Evolutionary conservation across 2,113 vertebrate genomes (phyloP).

Genomic region (Strix uralensis): DNA sequence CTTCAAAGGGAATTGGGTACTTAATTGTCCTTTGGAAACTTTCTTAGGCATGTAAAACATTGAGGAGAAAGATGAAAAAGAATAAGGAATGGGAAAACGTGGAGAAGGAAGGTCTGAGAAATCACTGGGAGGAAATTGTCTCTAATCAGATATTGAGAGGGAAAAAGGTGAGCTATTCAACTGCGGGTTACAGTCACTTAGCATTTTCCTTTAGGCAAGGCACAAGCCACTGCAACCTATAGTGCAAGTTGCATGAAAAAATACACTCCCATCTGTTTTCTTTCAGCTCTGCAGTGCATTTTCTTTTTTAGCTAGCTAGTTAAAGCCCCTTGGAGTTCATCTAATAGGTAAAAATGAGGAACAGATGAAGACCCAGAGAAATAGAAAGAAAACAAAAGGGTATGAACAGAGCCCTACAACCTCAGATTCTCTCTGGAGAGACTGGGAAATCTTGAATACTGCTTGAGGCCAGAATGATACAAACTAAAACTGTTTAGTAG

Average conservation of each 20-base stretch:
- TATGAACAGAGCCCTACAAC: background rate
- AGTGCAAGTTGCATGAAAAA: background rate
- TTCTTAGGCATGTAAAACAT: background rate
- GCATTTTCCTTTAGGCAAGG: background rate
- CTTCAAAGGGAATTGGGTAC: background rate
- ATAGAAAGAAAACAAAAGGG: background rate
- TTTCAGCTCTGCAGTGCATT: background rate
- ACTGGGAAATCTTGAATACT: background rate
- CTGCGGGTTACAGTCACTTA: background rate
- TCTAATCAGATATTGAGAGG: background rate
- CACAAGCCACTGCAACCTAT: background rate
- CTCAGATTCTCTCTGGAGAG: background rate
- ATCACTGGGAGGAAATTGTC: background rate
- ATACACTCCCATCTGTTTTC: background rate
- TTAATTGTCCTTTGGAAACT: background rate
- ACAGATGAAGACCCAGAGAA: background rate
- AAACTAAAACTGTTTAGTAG: background rate
- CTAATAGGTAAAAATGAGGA: background rate
- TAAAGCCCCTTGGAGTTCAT: background rate
- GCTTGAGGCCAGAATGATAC: background rate
- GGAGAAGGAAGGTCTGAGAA: background rate
- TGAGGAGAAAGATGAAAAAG: background rate
- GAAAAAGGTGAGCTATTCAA: background rate
- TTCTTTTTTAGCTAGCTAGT: background rate
- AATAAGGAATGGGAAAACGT: background rate